Evolutionary conservation across 2,113 vertebrate genomes (phyloP), one percentile per base, ranked within the genome.

Genomic region (Micromys minutus): DNA sequence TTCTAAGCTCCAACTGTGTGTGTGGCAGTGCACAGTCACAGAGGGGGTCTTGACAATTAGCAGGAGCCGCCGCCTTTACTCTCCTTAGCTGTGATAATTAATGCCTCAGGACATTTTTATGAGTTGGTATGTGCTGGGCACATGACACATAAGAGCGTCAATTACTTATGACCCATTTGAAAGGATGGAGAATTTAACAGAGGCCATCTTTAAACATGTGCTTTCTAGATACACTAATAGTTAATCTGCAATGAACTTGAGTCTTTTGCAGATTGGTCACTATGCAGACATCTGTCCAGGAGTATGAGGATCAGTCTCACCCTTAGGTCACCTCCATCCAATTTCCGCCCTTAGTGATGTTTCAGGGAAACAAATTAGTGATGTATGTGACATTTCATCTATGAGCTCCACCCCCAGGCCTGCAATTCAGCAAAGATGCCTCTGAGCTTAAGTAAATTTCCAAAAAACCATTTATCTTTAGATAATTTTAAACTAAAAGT

Each of bases 41-140:
- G 95, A 92, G 93, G 95, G 95, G 96, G 92, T 91, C 96, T 92
- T 96, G 96, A 93, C 90, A 95, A 93, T 97, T 96, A 95, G 96
- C 96, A 93, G 97, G 88, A 88, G 81, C 95, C 34, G 71, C 95
- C 69, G 86, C 88, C 95, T 92, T 85, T 47, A 42, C 93, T 96
- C 95, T 92, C 95, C 61, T 96, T 80, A 61, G 95, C 92, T 90
- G 81, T 95, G 91, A 94, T 94, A 96, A 98, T 96, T 94, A 96
- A 94, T 94, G 95, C 95, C 95, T 79, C 52, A 96, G 95, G 96
- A 96, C 89, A 89, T 87, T 95, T 97, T 97, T 92, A 94, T 85
- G 95, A 93, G 92, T 94, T 76, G 74, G 93, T 94, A 89, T 95
- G 89, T 94, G 61, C 93, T 89, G 94, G 96, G 94, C 95, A 96